These are phyloP conservation scores for Drosophila nigricruria DNA, from an alignment of 2,888 invertebrate species.

Conservation along the genomic window DNA sequence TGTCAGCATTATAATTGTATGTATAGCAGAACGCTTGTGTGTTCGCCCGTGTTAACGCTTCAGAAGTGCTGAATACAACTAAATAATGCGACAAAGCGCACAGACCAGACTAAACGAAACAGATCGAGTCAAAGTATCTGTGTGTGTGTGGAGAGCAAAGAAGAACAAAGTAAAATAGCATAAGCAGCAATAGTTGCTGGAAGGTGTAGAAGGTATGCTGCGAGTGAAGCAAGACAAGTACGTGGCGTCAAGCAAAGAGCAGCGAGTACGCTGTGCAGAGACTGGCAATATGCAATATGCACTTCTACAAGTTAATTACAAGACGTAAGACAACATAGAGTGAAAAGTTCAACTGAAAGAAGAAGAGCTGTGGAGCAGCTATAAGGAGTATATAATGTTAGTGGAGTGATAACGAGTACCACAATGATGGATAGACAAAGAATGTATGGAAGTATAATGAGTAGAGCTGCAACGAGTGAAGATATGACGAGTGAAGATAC, in stretches of 20 bases:
- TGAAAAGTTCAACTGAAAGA: not conserved
- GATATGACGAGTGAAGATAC: not conserved
- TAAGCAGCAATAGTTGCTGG: conserved; percentile 1
- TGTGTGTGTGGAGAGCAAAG: no score
- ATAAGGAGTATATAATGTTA: no score
- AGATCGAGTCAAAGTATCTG: conserved; percentile 1
- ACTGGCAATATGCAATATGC: not conserved
- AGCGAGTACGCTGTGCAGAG: not conserved
- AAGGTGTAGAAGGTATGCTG: not conserved
- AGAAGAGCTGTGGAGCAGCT: no score
- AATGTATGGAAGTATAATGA: not conserved
- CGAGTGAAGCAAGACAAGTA: conserved; percentile 7
- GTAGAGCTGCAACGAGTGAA: not conserved
- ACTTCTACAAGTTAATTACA: not conserved
- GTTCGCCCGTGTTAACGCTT: not conserved
- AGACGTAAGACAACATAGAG: not conserved
- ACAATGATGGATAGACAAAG: not conserved
- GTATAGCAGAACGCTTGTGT: not conserved
- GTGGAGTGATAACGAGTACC: not conserved
- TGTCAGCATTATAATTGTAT: conserved; percentile 22
- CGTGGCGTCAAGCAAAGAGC: not conserved
- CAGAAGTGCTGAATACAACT: conserved; percentile 8
- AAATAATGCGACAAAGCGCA: conserved; percentile 2
- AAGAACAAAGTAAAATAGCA: not conserved
- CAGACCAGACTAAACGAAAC: not conserved